phyloP scores from a whole-genome alignment of 2,888 invertebrate genomes.

The Caenorhabditis macrosperma region DNA sequence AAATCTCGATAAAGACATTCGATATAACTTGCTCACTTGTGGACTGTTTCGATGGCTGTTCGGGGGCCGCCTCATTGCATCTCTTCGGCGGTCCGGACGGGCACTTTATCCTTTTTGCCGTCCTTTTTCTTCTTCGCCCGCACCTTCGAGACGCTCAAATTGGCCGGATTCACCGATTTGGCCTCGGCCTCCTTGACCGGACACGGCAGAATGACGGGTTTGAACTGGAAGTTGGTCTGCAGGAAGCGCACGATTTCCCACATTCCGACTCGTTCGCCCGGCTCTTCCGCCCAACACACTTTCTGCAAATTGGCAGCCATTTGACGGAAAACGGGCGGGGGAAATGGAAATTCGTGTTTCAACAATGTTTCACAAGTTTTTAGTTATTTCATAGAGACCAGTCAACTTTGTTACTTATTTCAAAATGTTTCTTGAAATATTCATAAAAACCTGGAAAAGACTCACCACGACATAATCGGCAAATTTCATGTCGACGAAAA shows the following conservation, averaged over 20 bases:
- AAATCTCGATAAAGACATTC: too few species aligned
- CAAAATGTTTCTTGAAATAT: too few species aligned
- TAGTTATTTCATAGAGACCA: too few species aligned
- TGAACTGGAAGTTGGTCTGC: slow-evolving; percentile 39
- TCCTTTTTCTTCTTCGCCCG: slow-evolving; percentile 35
- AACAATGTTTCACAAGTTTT: too few species aligned
- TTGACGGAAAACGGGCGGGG: background rate
- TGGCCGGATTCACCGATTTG: slow-evolving; percentile 24
- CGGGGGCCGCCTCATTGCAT: too few species aligned
- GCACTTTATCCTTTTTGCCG: background rate
- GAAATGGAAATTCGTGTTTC: too few species aligned
- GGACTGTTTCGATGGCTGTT: too few species aligned
- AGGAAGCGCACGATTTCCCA: slow-evolving; percentile 41
- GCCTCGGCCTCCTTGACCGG: slow-evolving; percentile 11
- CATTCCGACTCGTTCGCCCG: slow-evolving; percentile 51
- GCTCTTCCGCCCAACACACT: slow-evolving; percentile 53
- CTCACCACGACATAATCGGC: slow-evolving; percentile 38
- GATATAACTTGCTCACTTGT: too few species aligned
- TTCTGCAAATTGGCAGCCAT: slow-evolving; percentile 23
- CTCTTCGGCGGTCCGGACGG: too few species aligned
- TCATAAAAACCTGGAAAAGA: too few species aligned
- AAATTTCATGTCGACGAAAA: slow-evolving; percentile 25
- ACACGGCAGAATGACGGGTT: slow-evolving; percentile 46
- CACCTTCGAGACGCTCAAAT: slow-evolving; percentile 1
- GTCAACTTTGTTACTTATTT: too few species aligned